phyloP scores from a whole-genome alignment of 2,113 vertebrate genomes.

The Notarius quadriscutis region DNA sequence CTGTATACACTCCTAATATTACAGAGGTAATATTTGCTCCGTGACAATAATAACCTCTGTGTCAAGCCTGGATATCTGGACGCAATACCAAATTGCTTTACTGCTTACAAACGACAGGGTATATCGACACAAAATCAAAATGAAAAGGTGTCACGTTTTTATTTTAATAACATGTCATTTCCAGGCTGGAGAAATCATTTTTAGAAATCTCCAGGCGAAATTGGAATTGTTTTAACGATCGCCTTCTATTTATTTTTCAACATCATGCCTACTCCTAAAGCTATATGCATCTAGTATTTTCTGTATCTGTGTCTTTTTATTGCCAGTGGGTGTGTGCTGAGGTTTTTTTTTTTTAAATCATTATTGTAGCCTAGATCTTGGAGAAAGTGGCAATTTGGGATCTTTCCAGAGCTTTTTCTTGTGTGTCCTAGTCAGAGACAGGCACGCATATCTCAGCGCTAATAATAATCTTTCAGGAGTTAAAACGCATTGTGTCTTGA shows the following conservation, averaged over 20 bases:
- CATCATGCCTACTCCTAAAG: no score
- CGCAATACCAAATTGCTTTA: background rate
- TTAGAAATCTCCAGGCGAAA: background rate
- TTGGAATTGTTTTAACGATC: background rate
- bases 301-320: background rate
- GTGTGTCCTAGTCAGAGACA: background rate
- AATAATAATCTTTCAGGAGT: constrained; percentile 4
- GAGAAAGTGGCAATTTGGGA: background rate
- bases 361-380: background rate
- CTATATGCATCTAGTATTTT: background rate
- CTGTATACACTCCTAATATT: background rate
- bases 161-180: background rate
- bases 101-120: background rate
- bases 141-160: background rate
- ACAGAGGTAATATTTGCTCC: background rate
- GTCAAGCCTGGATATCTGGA: no score
- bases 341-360: background rate
- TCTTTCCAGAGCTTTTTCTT: background rate
- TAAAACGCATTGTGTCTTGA: background rate
- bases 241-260: background rate
- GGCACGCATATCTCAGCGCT: constrained; percentile 4
- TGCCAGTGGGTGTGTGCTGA: background rate
- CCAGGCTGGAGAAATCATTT: background rate
- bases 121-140: background rate
- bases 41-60: background rate